Evolutionary conservation across 2,113 vertebrate species (phyloP).

Genomic region (Elachura formosa): DNA sequence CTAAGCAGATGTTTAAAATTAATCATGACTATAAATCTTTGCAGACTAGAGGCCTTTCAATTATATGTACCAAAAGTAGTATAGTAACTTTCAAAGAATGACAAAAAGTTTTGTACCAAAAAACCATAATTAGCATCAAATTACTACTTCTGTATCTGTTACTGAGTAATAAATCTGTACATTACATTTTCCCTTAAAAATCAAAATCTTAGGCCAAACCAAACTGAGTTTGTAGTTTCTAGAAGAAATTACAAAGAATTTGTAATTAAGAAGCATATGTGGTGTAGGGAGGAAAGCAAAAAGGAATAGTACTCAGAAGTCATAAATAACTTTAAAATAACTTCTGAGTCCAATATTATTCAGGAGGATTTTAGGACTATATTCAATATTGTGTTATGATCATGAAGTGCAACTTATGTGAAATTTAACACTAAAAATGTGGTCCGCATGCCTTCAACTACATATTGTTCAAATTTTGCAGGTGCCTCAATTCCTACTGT

Average conservation of each 20-base stretch:
- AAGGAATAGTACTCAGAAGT: background rate
- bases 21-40: background rate
- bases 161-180: background rate
- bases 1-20: slow-evolving; percentile 20
- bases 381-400: background rate
- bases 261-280: background rate
- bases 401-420: background rate
- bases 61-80: background rate
- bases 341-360: background rate
- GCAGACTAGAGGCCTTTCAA: background rate
- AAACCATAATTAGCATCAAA: background rate
- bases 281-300: background rate
- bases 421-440: background rate
- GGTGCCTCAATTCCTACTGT: background rate
- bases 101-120: background rate
- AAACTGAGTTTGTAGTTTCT: background rate
- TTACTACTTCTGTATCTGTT: background rate
- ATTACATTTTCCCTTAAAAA: background rate
- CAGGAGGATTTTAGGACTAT: background rate
- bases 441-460: background rate
- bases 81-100: background rate
- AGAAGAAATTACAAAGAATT: background rate
- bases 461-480: background rate
- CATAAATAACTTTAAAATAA: background rate
- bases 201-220: background rate